Evolutionary conservation across 2,888 invertebrate genomes (phyloP).

Genomic region (Drosophila leonis): DNA sequence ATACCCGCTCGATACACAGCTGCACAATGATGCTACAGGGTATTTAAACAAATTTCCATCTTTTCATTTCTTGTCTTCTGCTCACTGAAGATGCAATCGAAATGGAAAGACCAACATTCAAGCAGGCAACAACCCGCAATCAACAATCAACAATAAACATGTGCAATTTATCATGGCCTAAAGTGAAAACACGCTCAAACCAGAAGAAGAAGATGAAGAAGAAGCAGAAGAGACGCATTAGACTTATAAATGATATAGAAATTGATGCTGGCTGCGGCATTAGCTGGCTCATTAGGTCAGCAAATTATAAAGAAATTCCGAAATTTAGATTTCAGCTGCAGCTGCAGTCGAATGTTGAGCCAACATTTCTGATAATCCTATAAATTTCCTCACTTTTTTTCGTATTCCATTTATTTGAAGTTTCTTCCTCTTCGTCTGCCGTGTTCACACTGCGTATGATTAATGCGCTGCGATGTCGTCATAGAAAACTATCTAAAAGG

Average conservation of each 20-base stretch:
- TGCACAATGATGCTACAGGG: background rate
- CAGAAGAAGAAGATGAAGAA: slow-evolving; percentile 4
- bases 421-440: background rate
- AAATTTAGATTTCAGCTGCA: slow-evolving; percentile 43
- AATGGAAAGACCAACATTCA: slow-evolving; percentile 47
- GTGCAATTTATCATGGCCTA: slow-evolving; percentile 71
- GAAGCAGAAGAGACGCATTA: slow-evolving; percentile 21
- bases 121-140: slow-evolving; percentile 27
- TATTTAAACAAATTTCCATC: slow-evolving; percentile 6
- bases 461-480: slow-evolving; percentile 50
- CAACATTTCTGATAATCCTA: slow-evolving; percentile 12
- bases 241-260: slow-evolving; percentile 37
- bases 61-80: slow-evolving; percentile 14
- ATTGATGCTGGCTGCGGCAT: slow-evolving; percentile 44
- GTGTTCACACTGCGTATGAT: slow-evolving; percentile 62
- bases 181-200: slow-evolving; percentile 66
- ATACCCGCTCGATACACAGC: background rate
- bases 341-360: slow-evolving; percentile 35
- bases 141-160: slow-evolving; percentile 47
- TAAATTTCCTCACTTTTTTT: background rate
- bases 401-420: no score
- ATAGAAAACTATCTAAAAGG: slow-evolving; percentile 14
- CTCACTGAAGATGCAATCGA: slow-evolving; percentile 60
- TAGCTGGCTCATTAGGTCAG: slow-evolving; percentile 62
- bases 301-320: slow-evolving; percentile 45